Evolutionary conservation across 2,888 invertebrate species (phyloP).

Genomic region (Xestobium rufovillosum): DNA sequence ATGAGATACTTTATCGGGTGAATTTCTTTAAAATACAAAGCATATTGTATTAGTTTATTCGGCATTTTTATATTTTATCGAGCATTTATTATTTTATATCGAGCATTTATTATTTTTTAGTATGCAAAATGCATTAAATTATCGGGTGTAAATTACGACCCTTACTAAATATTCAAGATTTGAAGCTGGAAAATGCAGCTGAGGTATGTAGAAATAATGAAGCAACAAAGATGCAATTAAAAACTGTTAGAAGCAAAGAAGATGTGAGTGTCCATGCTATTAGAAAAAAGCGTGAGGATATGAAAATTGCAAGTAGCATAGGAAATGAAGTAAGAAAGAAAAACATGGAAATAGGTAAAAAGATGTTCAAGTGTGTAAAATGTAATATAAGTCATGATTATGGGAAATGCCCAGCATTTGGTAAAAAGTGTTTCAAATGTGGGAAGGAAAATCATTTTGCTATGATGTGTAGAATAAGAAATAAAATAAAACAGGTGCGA

Average conservation of each 20-base stretch:
- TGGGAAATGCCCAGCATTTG: not conserved
- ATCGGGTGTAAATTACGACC: no score
- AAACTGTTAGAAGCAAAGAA: conserved; percentile 1
- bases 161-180: conserved; percentile 2
- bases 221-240: not conserved
- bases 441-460: conserved; percentile 2
- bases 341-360: conserved; percentile 1
- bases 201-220: not conserved
- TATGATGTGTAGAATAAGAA: not conserved
- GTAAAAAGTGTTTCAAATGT: not conserved
- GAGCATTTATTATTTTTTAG: no score
- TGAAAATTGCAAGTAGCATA: not conserved
- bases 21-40: no score
- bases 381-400: not conserved
- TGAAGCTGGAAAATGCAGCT: not conserved
- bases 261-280: not conserved
- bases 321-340: not conserved
- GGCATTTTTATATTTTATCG: no score
- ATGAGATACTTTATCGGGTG: no score
- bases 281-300: conserved; percentile 1
- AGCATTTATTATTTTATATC: no score
- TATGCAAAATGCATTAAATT: no score
- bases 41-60: no score
- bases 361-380: not conserved
- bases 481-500: not conserved